These are phyloP conservation scores for Austrolebias charrua DNA, from an alignment of 2,797 vertebrate genomes.

Conservation along the genomic window DNA sequence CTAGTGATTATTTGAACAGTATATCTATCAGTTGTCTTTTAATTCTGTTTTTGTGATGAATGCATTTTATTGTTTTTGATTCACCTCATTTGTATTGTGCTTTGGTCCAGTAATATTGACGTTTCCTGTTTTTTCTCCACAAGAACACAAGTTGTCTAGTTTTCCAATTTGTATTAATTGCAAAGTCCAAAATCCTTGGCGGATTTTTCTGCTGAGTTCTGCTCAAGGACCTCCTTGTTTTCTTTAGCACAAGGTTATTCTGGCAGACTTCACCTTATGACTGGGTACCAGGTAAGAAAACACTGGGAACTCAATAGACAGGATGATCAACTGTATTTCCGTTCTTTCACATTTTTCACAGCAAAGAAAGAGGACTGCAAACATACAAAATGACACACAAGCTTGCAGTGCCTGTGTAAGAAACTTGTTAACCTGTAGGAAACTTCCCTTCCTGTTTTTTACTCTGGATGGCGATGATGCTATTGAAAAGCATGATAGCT, in stretches of 20 bases:
- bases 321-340: constrained; percentile 16
- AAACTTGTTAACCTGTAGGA: neutral
- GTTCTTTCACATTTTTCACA: constrained; percentile 9
- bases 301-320: constrained; percentile 25
- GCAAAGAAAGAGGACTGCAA: constrained; percentile 23
- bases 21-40: too few species aligned
- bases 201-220: constrained; percentile 49
- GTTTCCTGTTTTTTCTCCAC: constrained; percentile 16
- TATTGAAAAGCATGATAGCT: constrained; percentile 44
- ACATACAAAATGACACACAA: constrained; percentile 41
- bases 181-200: constrained; percentile 41
- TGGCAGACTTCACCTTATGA: constrained; percentile 52
- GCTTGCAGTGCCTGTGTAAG: constrained; percentile 12
- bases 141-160: constrained; percentile 51
- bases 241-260: constrained; percentile 46
- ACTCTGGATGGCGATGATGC: constrained; percentile 48
- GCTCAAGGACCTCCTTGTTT: constrained; percentile 51
- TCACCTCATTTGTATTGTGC: too few species aligned
- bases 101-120: too few species aligned
- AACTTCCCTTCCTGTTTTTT: constrained; percentile 11
- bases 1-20: too few species aligned
- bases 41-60: too few species aligned
- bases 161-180: constrained; percentile 60
- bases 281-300: constrained; percentile 44
- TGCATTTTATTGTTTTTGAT: too few species aligned